These are phyloP conservation scores for Caenorhabditis latens DNA, from an alignment of 1,140 invertebrate genomes.

Conservation along the genomic window DNA sequence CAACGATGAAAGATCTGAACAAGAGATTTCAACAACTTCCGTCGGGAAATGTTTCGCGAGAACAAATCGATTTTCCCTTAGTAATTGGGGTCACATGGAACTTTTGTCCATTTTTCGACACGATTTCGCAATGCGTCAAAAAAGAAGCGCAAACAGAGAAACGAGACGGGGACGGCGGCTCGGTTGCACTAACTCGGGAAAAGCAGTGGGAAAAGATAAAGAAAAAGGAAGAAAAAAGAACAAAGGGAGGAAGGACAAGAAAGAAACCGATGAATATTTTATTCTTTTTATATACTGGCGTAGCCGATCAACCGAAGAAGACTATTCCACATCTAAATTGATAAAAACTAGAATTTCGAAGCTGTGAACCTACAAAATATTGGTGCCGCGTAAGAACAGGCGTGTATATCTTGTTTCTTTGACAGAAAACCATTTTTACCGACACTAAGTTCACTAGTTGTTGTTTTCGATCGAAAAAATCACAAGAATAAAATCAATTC, in stretches of 20 bases:
- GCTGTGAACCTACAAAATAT: too few relatives aligned
- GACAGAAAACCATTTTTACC: too few relatives aligned
- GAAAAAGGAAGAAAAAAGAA: neutral
- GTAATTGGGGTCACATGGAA: constrained; percentile 27
- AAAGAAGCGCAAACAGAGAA: constrained; percentile 34
- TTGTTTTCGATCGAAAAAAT: too few relatives aligned
- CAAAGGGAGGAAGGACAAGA: neutral
- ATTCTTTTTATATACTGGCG: neutral
- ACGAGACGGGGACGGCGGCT: neutral
- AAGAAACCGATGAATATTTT: constrained; percentile 13
- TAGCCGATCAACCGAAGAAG: too few relatives aligned
- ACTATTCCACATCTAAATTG: too few relatives aligned
- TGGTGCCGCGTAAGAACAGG: too few relatives aligned
- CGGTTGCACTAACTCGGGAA: constrained; percentile 21
- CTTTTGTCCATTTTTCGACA: neutral
- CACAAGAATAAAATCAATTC: too few relatives aligned
- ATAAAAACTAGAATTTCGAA: too few relatives aligned
- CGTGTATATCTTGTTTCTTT: too few relatives aligned
- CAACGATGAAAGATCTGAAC: constrained; percentile 1
- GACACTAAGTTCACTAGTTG: too few relatives aligned
- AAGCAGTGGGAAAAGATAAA: neutral
- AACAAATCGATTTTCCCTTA: neutral
- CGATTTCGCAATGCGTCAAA: constrained; percentile 39
- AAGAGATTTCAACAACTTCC: constrained; percentile 37
- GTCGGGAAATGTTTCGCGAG: neutral